Evolutionary conservation across 2,797 vertebrate species (phyloP), one percentile per base, ranked within the genome.

Genomic region (Fringilla coelebs): DNA sequence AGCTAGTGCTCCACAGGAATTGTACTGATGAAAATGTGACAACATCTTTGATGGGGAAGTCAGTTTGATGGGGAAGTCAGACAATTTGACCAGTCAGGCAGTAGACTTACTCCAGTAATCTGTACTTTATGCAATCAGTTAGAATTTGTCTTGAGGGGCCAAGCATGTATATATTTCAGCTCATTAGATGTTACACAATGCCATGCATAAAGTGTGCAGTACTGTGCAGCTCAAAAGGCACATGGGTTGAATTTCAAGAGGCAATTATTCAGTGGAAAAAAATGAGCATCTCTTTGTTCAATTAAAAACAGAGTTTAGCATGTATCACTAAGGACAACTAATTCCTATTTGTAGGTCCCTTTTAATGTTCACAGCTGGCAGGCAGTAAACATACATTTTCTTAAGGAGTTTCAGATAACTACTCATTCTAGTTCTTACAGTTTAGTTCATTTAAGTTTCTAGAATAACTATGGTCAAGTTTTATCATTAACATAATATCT

Each of bases 161-260:
- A 86, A 66, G 43, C 22, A 90, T 20, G 38, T 81, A 65, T 17
- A 54, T 36, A 52, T 71, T 82, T 74, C 49, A 87, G 61, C 38
- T 85, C 85, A 85, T 54, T 90, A 92, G 75, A 89, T 51, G 26
- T 65, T 87, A 78, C 13, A 79, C 21, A 71, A 85, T 67, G 72
- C 68, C 73, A 93, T 1, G 17, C 38, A 80, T 26, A 38, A 93
- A 89, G 75, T 61, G 65, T 71, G 67, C 49, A 40, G 68, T 43
- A 71, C 41, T 45, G n/a, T 70, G 31, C 45, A 67, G 87, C n/a
- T 82, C 67, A 87, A 93, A 92, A 87, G 61, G 84, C 77, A 85
- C 73, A 73, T n/a, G 89, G 68, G 67, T 85, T 95, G 81, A 93
- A 94, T 92, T 96, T 95, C 81, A 96, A 87, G 71, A 80, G 49